Evolutionary conservation across 2,797 vertebrate species (phyloP).

Genomic region (Poecilia wingei): DNA sequence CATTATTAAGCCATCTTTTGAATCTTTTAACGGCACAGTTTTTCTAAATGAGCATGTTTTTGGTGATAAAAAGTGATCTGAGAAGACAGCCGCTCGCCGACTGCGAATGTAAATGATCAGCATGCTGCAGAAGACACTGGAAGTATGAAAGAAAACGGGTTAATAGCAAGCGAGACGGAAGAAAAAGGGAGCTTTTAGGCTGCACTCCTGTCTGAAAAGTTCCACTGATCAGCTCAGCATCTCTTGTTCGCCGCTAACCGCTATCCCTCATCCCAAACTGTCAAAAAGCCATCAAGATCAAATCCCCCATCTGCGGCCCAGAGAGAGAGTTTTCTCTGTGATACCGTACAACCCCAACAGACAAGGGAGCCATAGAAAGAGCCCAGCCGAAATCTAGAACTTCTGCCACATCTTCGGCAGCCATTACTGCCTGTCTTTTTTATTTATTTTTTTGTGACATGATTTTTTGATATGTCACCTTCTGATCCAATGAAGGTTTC

Average conservation of each 20-base stretch:
- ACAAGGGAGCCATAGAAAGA: constrained; percentile 70
- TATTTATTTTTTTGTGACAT: constrained; percentile 79
- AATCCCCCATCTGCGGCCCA: constrained; percentile 90
- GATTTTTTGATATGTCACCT: constrained; percentile 95
- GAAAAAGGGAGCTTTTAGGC: constrained; percentile 75
- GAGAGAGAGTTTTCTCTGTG: constrained; percentile 86
- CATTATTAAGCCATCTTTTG: background rate
- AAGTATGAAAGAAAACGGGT: constrained; percentile 43
- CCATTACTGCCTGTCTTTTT: constrained; percentile 74
- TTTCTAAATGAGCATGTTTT: background rate
- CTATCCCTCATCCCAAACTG: constrained; percentile 90
- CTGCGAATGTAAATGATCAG: constrained; percentile 18
- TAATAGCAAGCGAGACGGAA: constrained; percentile 59
- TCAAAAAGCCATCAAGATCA: constrained; percentile 91
- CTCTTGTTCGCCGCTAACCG: constrained; percentile 92
- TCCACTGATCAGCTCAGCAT: constrained; percentile 90
- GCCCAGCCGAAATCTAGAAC: constrained; percentile 73
- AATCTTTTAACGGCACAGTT: background rate
- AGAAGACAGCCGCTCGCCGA: constrained; percentile 13
- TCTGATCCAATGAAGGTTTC: constrained; percentile 93
- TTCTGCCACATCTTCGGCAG: constrained; percentile 76
- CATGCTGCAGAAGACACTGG: constrained; percentile 27
- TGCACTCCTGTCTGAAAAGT: constrained; percentile 76
- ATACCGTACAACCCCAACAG: constrained; percentile 77
- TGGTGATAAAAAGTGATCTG: constrained; percentile 2